A percentile compares a stretch with the other conserved stretches of the same genome.
These are phyloP conservation scores for Eurytoma californica DNA, from an alignment of 2,888 invertebrate species.

Conservation along the genomic window DNA sequence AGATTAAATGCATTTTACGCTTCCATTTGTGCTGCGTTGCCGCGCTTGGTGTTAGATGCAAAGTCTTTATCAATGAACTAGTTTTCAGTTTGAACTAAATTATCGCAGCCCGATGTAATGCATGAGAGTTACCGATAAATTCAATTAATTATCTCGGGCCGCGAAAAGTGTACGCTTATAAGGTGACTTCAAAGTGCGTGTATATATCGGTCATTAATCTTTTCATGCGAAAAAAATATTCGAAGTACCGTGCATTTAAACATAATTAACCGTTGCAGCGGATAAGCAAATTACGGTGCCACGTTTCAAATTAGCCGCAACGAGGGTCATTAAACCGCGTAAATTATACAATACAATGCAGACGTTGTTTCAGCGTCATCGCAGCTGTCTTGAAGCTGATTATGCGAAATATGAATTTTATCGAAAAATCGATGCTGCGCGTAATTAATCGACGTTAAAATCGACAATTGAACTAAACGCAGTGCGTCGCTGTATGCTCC, in stretches of 20 bases:
- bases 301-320: conserved; percentile 20
- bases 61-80: conserved; percentile 25
- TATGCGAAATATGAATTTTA: no score
- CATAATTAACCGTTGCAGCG: conserved; percentile 1
- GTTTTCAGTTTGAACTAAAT: conserved; percentile 21
- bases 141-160: background rate
- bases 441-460: no score
- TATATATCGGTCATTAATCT: no score
- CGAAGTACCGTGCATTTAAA: background rate
- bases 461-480: no score
- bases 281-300: conserved; percentile 29
- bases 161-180: background rate
- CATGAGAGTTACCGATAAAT: background rate
- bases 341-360: conserved; percentile 23
- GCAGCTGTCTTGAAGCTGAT: background rate
- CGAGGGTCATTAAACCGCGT: conserved; percentile 19
- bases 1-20: no score
- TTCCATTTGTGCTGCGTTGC: no score
- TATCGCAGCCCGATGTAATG: background rate
- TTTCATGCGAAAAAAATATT: no score
- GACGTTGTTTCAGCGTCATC: background rate
- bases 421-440: no score
- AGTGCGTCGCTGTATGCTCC: no score
- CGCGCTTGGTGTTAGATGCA: no score
- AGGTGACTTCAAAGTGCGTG: background rate